Conservation (phyloP, 2,113 vertebrate species). For the Anoura caudifer region DNA sequence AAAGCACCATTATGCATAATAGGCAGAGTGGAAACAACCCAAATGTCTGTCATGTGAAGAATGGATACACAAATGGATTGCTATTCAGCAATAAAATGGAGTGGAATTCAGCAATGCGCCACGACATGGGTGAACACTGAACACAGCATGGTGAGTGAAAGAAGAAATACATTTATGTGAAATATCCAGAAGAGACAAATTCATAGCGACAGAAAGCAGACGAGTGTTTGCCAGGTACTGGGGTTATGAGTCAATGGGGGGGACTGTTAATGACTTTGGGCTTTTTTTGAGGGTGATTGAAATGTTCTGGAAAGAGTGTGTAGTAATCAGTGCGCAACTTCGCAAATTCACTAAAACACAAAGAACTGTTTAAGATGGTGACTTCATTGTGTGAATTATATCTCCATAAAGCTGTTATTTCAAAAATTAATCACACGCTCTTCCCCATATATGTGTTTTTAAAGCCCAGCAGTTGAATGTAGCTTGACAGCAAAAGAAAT, state of each 20-base stretch:
- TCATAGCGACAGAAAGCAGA: background rate
- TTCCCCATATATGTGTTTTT: background rate
- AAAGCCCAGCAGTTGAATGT: background rate
- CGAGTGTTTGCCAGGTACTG: accelerated
- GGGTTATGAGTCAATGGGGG: background rate
- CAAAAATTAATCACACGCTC: background rate
- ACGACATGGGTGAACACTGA: accelerated
- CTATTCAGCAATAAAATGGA: background rate
- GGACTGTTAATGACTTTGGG: background rate
- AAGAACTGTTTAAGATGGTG: background rate
- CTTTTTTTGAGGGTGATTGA: background rate
- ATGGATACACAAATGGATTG: background rate
- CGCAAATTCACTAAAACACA: background rate
- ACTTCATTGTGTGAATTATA: background rate
- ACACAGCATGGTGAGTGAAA: background rate
- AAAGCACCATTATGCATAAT: background rate
- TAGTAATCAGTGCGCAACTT: background rate
- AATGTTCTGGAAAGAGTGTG: background rate
- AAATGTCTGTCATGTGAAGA: background rate
- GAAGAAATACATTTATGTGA: background rate
- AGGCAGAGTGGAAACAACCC: background rate
- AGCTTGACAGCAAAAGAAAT: background rate
- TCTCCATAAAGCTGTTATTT: background rate
- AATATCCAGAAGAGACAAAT: background rate
- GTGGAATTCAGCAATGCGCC: background rate